phyloP scores from a whole-genome alignment of 2,113 vertebrate genomes.

The Geococcyx californianus region DNA sequence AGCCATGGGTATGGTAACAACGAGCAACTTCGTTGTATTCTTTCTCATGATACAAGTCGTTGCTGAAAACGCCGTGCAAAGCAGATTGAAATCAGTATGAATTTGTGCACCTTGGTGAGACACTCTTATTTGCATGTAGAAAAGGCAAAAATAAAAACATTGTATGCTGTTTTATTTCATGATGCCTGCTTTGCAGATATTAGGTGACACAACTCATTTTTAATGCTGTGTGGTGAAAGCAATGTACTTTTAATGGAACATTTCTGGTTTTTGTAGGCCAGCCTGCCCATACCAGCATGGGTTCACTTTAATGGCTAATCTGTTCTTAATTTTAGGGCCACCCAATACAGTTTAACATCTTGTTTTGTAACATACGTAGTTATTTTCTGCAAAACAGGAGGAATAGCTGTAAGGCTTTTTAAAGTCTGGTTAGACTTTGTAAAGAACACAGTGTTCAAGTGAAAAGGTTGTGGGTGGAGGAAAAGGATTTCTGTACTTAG shows the following conservation, averaged over 20 bases:
- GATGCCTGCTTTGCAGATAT: neutral
- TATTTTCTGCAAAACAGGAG: neutral
- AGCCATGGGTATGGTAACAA: neutral
- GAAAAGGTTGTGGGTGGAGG: neutral
- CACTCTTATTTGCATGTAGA: neutral
- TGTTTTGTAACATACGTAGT: neutral
- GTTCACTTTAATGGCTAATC: neutral
- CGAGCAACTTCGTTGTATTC: neutral
- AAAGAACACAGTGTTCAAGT: neutral
- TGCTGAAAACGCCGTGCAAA: fast-evolving
- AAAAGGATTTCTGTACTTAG: neutral
- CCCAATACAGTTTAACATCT: neutral
- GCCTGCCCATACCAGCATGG: neutral
- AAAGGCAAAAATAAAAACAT: neutral
- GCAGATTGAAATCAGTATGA: neutral
- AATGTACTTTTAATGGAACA: neutral
- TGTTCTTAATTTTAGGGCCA: neutral
- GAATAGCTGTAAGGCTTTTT: neutral
- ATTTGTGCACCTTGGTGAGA: neutral
- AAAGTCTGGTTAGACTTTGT: neutral
- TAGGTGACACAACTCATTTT: neutral
- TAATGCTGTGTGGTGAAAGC: neutral
- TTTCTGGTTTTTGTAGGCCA: neutral
- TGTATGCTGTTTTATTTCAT: fast-evolving
- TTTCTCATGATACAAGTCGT: neutral